Evolutionary conservation across 1,140 invertebrate genomes (phyloP).

Genomic region (Temnothorax curvispinosus): DNA sequence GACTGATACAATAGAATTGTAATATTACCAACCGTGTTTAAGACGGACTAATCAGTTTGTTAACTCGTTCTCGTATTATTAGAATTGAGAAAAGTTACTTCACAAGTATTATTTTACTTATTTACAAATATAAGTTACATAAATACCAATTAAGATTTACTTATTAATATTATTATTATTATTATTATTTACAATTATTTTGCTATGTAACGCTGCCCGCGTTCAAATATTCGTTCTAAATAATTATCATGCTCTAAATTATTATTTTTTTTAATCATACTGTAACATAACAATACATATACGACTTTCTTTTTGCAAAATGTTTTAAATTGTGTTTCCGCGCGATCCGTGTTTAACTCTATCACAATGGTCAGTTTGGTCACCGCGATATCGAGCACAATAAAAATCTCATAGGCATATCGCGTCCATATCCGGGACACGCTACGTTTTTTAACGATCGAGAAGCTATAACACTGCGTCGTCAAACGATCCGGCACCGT

Average conservation of each 20-base stretch:
- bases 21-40: background rate
- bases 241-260: background rate
- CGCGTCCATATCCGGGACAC: constrained; percentile 1
- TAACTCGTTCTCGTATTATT: background rate
- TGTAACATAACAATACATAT: background rate
- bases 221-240: background rate
- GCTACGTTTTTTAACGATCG: constrained; percentile 31
- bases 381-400: constrained; percentile 1
- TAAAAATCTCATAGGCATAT: constrained; percentile 43
- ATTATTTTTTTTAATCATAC: background rate
- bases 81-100: background rate
- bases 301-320: background rate
- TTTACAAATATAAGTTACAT: background rate
- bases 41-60: background rate
- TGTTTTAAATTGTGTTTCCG: background rate
- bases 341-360: background rate
- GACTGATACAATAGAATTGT: constrained; percentile 15
- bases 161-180: background rate
- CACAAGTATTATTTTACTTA: background rate
- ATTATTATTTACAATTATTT: background rate
- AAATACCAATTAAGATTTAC: background rate
- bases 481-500: background rate
- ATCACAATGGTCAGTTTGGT: background rate
- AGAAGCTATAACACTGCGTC: background rate
- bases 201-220: background rate